Base-by-base conservation (phyloP, 1,140 invertebrate species). In the Aphelenchoides fujianensis region DNA sequence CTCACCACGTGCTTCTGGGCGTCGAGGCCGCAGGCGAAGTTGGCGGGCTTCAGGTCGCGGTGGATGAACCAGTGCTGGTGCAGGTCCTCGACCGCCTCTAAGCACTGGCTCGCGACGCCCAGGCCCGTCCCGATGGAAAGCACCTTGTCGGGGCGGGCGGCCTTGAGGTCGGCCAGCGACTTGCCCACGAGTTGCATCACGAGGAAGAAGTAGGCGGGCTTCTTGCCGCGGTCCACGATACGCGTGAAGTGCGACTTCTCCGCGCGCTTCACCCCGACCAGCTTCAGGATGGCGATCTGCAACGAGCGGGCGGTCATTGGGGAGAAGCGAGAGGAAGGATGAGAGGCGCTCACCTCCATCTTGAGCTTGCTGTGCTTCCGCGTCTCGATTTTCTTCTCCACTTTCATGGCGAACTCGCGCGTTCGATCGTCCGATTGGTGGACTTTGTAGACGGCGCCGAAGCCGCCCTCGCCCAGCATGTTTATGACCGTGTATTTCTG, bases 171-270 rank as follows among this genome's bases (percentile, higher is more conserved):
- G 3, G 27, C 78, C 55, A 79, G 53, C 41, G 62, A 69, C 68
- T 80, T 79, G 0, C 77, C 77, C 2, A 79, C 77, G n/a, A 79
- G 57, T 32, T 81, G 54, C 77, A 79, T 79, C 55, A 71, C 69
- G 30, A 71, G 69, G n/a, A 71, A 71, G 36, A 34, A 63, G 68
- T 63, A 69, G 9, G 35, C 64, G 36, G 57, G 54, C 55, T 69
- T 69, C 34, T 70, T 70, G 16, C 57, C 69, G 19, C 69, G 31
- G 48, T 70, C 69, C 5, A 70, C 30, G 19, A 70, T 70, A 27
- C 28, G 34, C 5, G 69, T 70, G 53, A 70, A 70, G 55, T 70
- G 69, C 2, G 66, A 52, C 23, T 28, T 23, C 12, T 23, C 30
- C 23, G 28, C 31, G 19, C 27, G 52, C 30, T 66, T 66, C 0